These are phyloP conservation scores for Plestiodon gilberti DNA, from an alignment of 2,113 vertebrate genomes.

Conservation along the genomic window DNA sequence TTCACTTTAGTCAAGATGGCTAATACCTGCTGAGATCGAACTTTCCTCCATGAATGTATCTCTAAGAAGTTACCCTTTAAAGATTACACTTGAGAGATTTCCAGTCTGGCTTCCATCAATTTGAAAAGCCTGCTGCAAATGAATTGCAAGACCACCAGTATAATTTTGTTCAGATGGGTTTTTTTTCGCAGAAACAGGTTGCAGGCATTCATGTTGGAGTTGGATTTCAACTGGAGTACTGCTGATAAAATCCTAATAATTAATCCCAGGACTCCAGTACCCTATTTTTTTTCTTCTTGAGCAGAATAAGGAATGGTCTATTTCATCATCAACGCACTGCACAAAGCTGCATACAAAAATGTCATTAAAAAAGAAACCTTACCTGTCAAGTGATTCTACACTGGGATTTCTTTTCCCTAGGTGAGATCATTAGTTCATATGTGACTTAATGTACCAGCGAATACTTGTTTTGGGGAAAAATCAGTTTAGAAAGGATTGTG, in stretches of 20 bases:
- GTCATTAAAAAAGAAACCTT: not conserved
- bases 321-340: conserved; percentile 23
- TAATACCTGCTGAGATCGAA: not conserved
- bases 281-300: not conserved
- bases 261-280: conserved; percentile 43
- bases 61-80: not conserved
- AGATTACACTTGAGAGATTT: not conserved
- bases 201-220: conserved; percentile 38
- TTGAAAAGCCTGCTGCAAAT: conserved; percentile 21
- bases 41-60: not conserved
- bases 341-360: conserved; percentile 35
- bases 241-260: conserved; percentile 49
- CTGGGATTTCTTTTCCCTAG: not conserved
- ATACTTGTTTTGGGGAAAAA: not conserved
- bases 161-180: conserved; percentile 20
- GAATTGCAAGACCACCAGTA: conserved; percentile 30
- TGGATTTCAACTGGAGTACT: conserved; percentile 22
- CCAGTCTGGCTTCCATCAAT: conserved; percentile 27
- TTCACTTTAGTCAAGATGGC: not conserved
- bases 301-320: conserved; percentile 52
- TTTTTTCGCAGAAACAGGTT: conserved; percentile 47
- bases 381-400: conserved; percentile 12
- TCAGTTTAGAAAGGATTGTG: conserved; percentile 41
- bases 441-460: not conserved
- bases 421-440: conserved; percentile 31